A percentile compares a stretch with the other conserved stretches of the same genome.
Evolutionary conservation across 2,888 invertebrate species (phyloP).

Genomic region (Drosophila neoperkinsi): DNA sequence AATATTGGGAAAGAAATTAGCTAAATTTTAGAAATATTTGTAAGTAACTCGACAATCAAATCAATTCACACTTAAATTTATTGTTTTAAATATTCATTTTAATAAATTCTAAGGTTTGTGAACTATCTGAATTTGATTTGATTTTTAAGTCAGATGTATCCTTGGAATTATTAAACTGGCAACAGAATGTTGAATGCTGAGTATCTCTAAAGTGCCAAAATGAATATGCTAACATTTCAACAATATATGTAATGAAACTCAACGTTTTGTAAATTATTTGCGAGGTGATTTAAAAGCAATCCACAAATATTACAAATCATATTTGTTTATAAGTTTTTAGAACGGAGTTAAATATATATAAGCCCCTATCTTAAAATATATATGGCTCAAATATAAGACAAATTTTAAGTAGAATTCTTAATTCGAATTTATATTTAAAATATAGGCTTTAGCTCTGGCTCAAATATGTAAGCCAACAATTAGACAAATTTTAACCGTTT

Average conservation of each 20-base stretch:
- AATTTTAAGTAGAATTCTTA: neutral
- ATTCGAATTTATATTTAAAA: neutral
- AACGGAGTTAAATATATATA: neutral
- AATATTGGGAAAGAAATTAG: neutral
- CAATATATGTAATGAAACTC: neutral
- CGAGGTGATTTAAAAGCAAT: neutral
- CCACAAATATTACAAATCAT: no score
- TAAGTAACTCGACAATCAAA: neutral
- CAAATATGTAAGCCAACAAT: no score
- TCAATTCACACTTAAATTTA: neutral
- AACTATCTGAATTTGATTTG: neutral
- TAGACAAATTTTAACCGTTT: no score
- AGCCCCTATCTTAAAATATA: fast-evolving
- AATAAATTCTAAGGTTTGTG: neutral
- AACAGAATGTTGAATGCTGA: neutral
- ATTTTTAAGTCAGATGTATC: neutral
- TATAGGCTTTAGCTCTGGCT: no score
- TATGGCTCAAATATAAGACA: neutral
- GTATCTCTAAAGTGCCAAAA: neutral
- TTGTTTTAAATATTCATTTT: neutral
- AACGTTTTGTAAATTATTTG: neutral
- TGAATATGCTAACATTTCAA: neutral
- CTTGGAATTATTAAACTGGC: neutral
- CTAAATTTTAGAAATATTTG: neutral
- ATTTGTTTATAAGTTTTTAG: neutral